Conservation (phyloP, 2,113 vertebrate species). For the Cyprinodon brontotheroides region DNA sequence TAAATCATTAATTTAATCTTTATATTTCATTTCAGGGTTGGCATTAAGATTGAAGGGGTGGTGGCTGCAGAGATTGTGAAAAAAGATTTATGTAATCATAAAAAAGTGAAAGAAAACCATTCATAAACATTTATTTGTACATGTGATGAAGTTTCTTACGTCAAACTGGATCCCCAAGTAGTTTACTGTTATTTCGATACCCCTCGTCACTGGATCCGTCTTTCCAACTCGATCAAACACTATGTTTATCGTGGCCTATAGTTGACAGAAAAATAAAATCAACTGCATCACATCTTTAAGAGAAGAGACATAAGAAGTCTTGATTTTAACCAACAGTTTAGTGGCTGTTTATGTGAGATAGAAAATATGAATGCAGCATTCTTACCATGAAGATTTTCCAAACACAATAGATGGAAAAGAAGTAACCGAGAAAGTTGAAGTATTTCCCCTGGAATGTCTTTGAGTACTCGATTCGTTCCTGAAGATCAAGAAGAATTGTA, state of each 20-base stretch:
- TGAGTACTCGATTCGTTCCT: slow-evolving; percentile 98
- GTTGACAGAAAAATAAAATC: slow-evolving; percentile 19
- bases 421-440: slow-evolving; percentile 97
- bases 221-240: slow-evolving; percentile 98
- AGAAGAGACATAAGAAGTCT: neutral
- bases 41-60: neutral
- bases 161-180: slow-evolving; percentile 98
- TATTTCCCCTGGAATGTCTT: slow-evolving; percentile 99
- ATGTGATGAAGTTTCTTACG: slow-evolving; percentile 77
- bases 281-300: neutral
- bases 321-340: slow-evolving; percentile 3
- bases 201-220: slow-evolving; percentile 97
- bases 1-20: slow-evolving; percentile 4
- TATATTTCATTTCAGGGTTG: neutral
- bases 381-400: slow-evolving; percentile 99
- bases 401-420: slow-evolving; percentile 99
- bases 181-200: slow-evolving; percentile 99
- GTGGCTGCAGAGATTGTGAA: neutral
- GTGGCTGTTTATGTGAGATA: neutral
- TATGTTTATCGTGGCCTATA: slow-evolving; percentile 97
- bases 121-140: slow-evolving; percentile 1
- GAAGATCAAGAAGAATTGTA: slow-evolving; percentile 25
- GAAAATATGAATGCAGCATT: slow-evolving; percentile 18
- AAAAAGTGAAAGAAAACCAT: neutral
- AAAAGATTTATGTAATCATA: neutral